phyloP scores from a whole-genome alignment of 2,113 vertebrate species.

The Lepisosteus oculatus region DNA sequence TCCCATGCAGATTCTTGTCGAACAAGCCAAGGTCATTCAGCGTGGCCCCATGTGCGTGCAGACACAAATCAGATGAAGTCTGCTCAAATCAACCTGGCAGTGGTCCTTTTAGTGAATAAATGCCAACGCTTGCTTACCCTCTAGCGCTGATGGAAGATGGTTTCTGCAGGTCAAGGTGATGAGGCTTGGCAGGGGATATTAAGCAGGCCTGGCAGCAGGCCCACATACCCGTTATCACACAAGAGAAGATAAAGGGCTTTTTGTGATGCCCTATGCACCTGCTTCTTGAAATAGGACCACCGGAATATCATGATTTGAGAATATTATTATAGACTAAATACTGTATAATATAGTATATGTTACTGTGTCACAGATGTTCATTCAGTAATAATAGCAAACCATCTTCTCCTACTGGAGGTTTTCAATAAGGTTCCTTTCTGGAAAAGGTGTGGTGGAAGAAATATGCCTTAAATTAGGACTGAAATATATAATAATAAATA shows the following conservation, averaged over 20 bases:
- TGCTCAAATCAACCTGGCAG: background rate
- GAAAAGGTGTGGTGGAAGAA: too few relatives aligned
- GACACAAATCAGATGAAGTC: background rate
- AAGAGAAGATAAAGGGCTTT: background rate
- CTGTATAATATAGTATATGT: too few relatives aligned
- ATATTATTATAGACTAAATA: too few relatives aligned
- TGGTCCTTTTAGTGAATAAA: background rate
- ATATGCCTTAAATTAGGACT: too few relatives aligned
- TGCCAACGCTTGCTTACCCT: background rate
- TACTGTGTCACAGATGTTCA: too few relatives aligned
- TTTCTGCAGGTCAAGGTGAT: background rate
- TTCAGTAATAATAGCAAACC: too few relatives aligned
- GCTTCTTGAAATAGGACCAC: too few relatives aligned
- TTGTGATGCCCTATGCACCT: background rate
- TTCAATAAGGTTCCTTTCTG: too few relatives aligned
- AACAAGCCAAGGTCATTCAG: background rate
- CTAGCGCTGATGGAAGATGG: background rate
- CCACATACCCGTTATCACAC: background rate
- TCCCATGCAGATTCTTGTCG: background rate
- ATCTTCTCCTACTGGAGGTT: too few relatives aligned
- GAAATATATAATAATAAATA: too few relatives aligned
- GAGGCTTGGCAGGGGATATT: background rate
- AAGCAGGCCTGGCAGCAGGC: background rate
- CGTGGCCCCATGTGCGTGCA: background rate
- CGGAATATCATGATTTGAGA: too few relatives aligned